phyloP scores from a whole-genome alignment of 1,140 invertebrate species.

The Plutomurus gul region DNA sequence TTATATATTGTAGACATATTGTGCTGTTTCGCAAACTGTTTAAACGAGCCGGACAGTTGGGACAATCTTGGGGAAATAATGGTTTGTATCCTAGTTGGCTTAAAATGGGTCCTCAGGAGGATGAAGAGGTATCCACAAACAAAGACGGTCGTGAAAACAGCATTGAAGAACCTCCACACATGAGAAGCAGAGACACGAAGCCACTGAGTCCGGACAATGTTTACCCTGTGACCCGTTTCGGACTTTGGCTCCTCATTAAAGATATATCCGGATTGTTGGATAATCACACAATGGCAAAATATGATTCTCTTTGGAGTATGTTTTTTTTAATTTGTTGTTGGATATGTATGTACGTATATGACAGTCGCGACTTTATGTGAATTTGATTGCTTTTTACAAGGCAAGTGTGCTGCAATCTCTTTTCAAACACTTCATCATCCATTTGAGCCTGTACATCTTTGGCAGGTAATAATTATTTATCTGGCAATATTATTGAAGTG shows the following conservation, averaged over 20 bases:
- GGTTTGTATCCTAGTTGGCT: constrained; percentile 37
- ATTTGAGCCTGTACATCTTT: constrained; percentile 45
- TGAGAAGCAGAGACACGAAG: neutral
- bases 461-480: constrained; percentile 37
- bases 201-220: constrained; percentile 33
- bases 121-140: neutral
- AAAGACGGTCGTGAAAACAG: neutral
- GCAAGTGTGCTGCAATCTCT: neutral
- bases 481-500: neutral
- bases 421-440: constrained; percentile 50
- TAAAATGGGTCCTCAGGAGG: neutral
- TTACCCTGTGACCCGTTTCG: constrained; percentile 41
- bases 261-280: constrained; percentile 29
- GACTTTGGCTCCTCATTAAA: constrained; percentile 43
- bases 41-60: constrained; percentile 43
- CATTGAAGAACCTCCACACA: neutral
- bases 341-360: neutral
- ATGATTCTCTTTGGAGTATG: constrained; percentile 41
- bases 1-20: neutral
- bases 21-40: constrained; percentile 32
- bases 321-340: neutral
- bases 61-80: constrained; percentile 40
- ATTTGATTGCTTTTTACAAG: neutral
- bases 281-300: constrained; percentile 37
- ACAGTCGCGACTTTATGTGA: neutral